Evolutionary conservation across 1,140 invertebrate genomes (phyloP).

Genomic region (Nymphalis io): DNA sequence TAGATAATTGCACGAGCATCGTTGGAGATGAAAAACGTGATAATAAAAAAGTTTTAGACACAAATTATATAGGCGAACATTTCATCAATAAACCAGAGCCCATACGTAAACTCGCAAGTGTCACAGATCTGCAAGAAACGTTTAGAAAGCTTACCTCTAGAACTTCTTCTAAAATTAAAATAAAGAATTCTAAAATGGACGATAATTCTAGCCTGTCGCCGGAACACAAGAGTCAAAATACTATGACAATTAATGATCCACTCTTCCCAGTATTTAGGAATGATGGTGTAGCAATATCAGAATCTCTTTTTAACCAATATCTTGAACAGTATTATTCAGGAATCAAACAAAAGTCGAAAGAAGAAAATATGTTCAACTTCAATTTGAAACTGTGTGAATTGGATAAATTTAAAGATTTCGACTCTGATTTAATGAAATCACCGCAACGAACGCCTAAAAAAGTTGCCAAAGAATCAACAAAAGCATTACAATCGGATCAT

Average conservation of each 20-base stretch:
- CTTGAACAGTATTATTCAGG: constrained; percentile 82
- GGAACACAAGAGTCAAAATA: constrained; percentile 71
- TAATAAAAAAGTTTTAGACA: constrained; percentile 63
- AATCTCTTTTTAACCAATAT: constrained; percentile 86
- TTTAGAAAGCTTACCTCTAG: constrained; percentile 79
- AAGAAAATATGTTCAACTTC: constrained; percentile 78
- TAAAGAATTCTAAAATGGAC: constrained; percentile 72
- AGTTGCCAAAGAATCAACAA: constrained; percentile 64
- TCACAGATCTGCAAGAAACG: constrained; percentile 81
- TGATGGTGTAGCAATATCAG: constrained; percentile 87
- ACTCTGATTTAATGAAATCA: constrained; percentile 70
- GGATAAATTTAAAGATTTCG: constrained; percentile 77
- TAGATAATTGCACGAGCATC: constrained; percentile 58
- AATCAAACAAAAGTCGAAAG: constrained; percentile 76
- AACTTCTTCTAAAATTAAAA: constrained; percentile 71
- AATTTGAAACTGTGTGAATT: constrained; percentile 67
- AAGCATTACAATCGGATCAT: constrained; percentile 66
- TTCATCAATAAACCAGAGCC: constrained; percentile 75
- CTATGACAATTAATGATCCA: constrained; percentile 88
- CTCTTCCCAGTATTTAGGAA: constrained; percentile 87
- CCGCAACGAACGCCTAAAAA: constrained; percentile 70
- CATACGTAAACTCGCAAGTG: constrained; percentile 71
- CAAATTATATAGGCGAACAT: constrained; percentile 73
- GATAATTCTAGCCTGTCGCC: constrained; percentile 61
- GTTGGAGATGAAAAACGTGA: constrained; percentile 67